Evolutionary conservation across 2,888 invertebrate species (phyloP), one percentile per base, ranked within the genome.

Genomic region (Melieria omissa): DNA sequence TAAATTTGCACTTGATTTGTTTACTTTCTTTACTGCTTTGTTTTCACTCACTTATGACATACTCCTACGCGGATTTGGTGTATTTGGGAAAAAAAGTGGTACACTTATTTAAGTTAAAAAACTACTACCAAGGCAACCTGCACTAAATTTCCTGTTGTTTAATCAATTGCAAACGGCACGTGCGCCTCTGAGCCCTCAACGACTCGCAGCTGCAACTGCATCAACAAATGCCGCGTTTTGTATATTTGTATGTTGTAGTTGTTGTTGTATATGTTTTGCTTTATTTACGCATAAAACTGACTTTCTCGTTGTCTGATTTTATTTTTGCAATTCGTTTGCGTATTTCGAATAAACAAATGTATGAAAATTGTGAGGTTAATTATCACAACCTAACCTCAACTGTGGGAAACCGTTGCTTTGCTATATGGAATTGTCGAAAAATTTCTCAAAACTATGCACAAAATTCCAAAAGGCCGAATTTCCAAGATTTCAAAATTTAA

Each of bases 101-200:
- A 12, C 29, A 29, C 29, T 29, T 29, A 29, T 29, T 29, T 2
- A 29, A 29, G 29, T 29, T 55, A 10, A 47, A 55, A 46, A 5
- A 16, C 16, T 47, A 66, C 47, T 46, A 65, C 54, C 73, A 70
- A 70, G 70, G 70, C 58, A 70, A 73, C 73, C 66, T 66, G 62
- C 54, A 46, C 60, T 62, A 66, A 60, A 69, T 62, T 69, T 69
- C 54, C 6, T 52, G 52, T 69, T 69, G 69, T 69, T 69, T 62
- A 69, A 69, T 69, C 69, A 69, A 69, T 69, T 46, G 49, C 47
- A 55, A 52, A 49, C 44, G n/a, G 55, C 69, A 63, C 69, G 16
- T 62, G 69, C 62, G 55, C 42, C 7, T 9, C 55, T 16, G 55
- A 46, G 16, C 14, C 14, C 29, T 55, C 29, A 2, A 55, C 1